Evolutionary conservation across 2,113 vertebrate genomes (phyloP).

Genomic region (Zootoca vivipara): DNA sequence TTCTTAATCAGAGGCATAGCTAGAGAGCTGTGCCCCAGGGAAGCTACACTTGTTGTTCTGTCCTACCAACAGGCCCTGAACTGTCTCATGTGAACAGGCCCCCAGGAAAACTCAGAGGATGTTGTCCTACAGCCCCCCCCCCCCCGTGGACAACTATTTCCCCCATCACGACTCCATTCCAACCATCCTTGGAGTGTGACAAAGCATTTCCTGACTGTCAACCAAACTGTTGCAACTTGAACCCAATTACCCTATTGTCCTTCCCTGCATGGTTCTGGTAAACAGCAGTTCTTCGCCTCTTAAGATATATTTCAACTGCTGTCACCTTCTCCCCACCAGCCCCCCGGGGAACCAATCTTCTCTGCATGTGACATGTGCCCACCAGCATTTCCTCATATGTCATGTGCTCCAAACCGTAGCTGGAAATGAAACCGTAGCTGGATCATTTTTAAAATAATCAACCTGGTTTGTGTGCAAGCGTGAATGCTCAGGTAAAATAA

Average conservation of each 20-base stretch:
- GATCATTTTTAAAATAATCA: not conserved
- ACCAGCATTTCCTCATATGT: conserved; percentile 10
- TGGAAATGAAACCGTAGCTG: no score
- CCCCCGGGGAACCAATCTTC: not conserved
- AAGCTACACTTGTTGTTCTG: not conserved
- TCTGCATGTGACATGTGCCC: not conserved
- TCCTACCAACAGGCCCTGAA: not conserved
- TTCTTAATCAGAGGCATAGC: no score
- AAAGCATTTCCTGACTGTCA: not conserved
- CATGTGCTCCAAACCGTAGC: not conserved
- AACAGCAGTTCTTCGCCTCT: not conserved
- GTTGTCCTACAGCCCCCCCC: not conserved
- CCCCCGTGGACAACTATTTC: not conserved
- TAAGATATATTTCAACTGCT: not conserved
- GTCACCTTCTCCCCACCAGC: not conserved
- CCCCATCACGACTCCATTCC: not conserved
- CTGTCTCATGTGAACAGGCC: not conserved
- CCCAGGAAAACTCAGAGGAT: not conserved
- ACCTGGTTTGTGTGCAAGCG: not conserved
- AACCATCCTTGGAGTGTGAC: not conserved
- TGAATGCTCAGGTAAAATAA: not conserved
- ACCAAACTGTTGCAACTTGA: not conserved
- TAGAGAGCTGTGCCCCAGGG: no score
- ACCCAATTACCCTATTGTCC: not conserved
- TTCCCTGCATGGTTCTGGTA: conserved; percentile 2